Percentiles rank a stretch among this genome's conserved stretches.
These are phyloP conservation scores for Branchipolynoe longqiensis DNA, from an alignment of 2,888 invertebrate genomes.

Conservation along the genomic window DNA sequence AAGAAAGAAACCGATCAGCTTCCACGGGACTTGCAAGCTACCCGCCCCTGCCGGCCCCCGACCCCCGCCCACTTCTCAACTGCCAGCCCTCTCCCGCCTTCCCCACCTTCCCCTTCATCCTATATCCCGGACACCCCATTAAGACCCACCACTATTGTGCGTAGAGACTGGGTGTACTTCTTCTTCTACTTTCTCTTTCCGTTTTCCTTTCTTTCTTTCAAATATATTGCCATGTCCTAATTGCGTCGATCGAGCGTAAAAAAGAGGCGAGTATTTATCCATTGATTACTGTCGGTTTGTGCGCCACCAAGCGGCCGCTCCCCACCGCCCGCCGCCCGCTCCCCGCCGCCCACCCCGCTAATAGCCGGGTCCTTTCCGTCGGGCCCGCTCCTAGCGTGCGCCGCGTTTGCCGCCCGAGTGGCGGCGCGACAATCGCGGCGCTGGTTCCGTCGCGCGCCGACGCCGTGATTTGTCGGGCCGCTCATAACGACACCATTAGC, in stretches of 20 bases:
- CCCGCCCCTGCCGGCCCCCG: not conserved
- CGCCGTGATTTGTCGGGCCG: not conserved
- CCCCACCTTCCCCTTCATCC: too few species aligned
- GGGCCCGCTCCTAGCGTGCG: not conserved
- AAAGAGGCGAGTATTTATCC: slow-evolving; percentile 25
- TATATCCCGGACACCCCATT: too few species aligned
- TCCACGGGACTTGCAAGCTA: not conserved
- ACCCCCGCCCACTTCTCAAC: not conserved
- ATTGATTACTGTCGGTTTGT: slow-evolving; percentile 47
- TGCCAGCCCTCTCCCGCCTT: not conserved
- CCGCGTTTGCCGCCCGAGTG: not conserved
- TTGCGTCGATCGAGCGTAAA: slow-evolving; percentile 38
- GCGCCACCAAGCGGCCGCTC: not conserved
- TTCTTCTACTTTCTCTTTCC: too few species aligned
- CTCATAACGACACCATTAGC: not conserved
- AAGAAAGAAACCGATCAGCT: slow-evolving; percentile 4
- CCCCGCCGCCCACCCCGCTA: not conserved
- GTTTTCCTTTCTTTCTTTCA: too few species aligned
- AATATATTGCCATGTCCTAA: slow-evolving; percentile 15
- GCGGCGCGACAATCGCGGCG: not conserved
- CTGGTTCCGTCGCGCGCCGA: not conserved
- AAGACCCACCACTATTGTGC: too few species aligned
- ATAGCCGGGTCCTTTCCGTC: not conserved
- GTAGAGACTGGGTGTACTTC: too few species aligned
- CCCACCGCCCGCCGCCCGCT: not conserved